A percentile compares a stretch with the other conserved stretches of the same genome.
Evolutionary conservation across 2,797 vertebrate species (phyloP).

Genomic region (Chiroxiphia lanceolata): DNA sequence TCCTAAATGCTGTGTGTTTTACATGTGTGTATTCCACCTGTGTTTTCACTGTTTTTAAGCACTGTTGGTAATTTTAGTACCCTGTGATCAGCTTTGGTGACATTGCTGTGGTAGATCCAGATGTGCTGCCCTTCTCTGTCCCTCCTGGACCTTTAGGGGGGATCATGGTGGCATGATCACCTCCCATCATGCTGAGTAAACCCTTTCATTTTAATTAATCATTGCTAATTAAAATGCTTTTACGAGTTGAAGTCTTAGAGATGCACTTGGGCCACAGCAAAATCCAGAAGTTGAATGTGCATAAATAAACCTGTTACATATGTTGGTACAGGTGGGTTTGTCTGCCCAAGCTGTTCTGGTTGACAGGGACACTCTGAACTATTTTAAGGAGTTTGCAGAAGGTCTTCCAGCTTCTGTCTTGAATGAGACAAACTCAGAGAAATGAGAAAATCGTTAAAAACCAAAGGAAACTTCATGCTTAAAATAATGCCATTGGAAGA

Average conservation of each 20-base stretch:
- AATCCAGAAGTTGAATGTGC: neutral
- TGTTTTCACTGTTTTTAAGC: neutral
- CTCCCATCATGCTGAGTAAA: neutral
- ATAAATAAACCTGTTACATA: neutral
- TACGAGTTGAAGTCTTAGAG: neutral
- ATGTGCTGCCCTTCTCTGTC: neutral
- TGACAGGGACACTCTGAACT: neutral
- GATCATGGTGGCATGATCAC: neutral
- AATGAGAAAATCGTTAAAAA: neutral
- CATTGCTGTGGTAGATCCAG: neutral
- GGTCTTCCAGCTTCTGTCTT: neutral
- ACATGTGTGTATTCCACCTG: neutral
- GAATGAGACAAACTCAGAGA: neutral
- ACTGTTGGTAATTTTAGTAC: neutral
- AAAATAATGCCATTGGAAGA: neutral
- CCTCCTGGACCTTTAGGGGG: neutral
- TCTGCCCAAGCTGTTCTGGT: neutral
- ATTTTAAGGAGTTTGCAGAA: neutral
- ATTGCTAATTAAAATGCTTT: neutral
- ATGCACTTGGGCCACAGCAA: neutral
- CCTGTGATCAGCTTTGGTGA: neutral
- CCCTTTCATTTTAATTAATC: neutral
- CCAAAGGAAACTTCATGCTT: neutral
- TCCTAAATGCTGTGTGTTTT: neutral
- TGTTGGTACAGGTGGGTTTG: neutral